A percentile compares a stretch with the other conserved stretches of the same genome.
Conservation (phyloP, 2,888 invertebrate genomes). For the Pegoplata infirma region DNA sequence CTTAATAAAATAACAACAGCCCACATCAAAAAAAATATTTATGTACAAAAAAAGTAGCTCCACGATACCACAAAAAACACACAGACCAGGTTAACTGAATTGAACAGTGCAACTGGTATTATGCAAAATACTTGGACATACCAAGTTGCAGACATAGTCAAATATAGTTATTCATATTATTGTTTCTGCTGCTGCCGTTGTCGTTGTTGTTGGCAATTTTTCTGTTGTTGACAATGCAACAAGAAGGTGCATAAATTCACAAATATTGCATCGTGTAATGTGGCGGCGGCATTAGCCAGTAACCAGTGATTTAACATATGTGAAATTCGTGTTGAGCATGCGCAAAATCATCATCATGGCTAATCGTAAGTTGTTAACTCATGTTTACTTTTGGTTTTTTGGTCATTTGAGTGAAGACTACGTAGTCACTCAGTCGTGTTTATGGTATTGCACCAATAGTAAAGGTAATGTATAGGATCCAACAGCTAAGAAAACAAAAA, state of each 20-base stretch:
- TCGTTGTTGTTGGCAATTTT: conserved; percentile 28
- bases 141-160: neutral
- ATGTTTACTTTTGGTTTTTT: conserved; percentile 40
- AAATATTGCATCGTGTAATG: conserved; percentile 20
- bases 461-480: neutral
- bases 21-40: no score
- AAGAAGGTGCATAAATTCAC: conserved; percentile 44
- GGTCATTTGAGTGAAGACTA: conserved; percentile 31
- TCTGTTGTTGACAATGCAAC: conserved; percentile 43
- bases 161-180: no score
- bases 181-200: neutral
- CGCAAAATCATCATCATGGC: conserved; percentile 50
- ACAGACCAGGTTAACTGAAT: conserved; percentile 7
- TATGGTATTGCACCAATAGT: conserved; percentile 45
- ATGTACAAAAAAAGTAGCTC: no score
- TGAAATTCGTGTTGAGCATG: conserved; percentile 60
- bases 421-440: conserved; percentile 20
- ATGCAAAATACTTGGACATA: conserved; percentile 41
- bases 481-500: neutral
- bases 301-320: conserved; percentile 58
- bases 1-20: conserved; percentile 27
- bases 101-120: conserved; percentile 54
- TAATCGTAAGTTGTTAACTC: conserved; percentile 37
- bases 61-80: no score
- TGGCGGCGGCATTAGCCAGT: conserved; percentile 57